phyloP scores from a whole-genome alignment of 2,797 vertebrate species.

The Mionectes olivaceus region DNA sequence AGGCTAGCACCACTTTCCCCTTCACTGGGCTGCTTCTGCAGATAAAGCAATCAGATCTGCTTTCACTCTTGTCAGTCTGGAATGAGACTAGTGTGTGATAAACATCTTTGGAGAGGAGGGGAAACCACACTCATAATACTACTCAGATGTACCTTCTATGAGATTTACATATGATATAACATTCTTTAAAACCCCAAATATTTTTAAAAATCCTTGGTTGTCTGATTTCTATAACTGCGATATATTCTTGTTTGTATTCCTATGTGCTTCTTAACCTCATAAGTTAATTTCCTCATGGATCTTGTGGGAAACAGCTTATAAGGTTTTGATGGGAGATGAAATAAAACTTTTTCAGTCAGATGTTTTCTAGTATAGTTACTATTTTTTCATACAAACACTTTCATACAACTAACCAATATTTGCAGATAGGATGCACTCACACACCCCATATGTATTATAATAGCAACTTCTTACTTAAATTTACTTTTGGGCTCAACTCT shows the following conservation, averaged over 20 bases:
- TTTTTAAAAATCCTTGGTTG: not conserved
- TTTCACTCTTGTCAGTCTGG: not conserved
- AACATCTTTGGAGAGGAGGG: not conserved
- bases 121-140: not conserved
- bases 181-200: not conserved
- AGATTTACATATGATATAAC: not conserved
- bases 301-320: not conserved
- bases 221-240: not conserved
- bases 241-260: not conserved
- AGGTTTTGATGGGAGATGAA: not conserved
- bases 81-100: not conserved
- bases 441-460: not conserved
- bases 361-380: not conserved
- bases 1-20: not conserved
- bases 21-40: not conserved
- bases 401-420: not conserved
- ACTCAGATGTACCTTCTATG: not conserved
- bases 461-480: not conserved
- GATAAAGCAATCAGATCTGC: not conserved
- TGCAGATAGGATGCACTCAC: not conserved
- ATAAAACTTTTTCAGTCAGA: not conserved
- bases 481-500: not conserved
- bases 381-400: not conserved
- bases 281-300: not conserved
- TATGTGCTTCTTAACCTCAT: not conserved